Evolutionary conservation across 1,140 invertebrate species (phyloP), one percentile per base, ranked within the genome.

Genomic region (Diachasma alloeum): DNA sequence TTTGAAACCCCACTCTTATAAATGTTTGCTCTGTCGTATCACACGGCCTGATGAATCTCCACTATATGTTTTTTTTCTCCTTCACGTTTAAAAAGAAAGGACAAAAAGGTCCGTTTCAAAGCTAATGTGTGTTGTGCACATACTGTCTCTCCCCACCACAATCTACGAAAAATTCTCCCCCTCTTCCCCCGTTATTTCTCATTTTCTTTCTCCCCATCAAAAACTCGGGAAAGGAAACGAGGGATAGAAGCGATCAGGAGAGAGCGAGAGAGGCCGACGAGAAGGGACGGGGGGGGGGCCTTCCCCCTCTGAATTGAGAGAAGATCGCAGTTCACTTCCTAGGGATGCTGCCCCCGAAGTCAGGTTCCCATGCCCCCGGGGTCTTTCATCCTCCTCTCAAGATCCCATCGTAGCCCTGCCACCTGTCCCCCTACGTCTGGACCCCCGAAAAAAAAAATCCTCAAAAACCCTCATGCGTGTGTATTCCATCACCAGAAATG

Each of bases 291-390:
- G 6, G 31, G 6, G 31, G 6, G 31, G 31, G 31, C 6, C 59
- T 44, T 24, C 63, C 63, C 78, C 24, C 59, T 11, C 59, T 36
- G 37, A 42, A 79, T 82, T 67, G 36, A 44, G 37, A 56, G 56
- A 44, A 67, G 48, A 37, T 67, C 26, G 53, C 48, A 63, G 73
- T 79, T 81, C 82, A 84, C 83, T 88, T 89, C 85, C 85, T 87
- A 85, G 84, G 87, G 87, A 88, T 88, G 87, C 87, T 87, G 88
- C 87, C 87, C 85, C 83, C 82, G 85, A 86, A 89, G 87, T 88
- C 86, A 88, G 87, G 87, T 89, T 89, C 88, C 87, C 88, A 89
- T 88, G 88, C 85, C 81, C 85, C 81, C 81, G 75, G 39, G 75
- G 0, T 74, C 73, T 74, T 56, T 26, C 37, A 74, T 74, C 53